Conservation (phyloP, 2,113 vertebrate species). For the Prietella phreatophila region DNA sequence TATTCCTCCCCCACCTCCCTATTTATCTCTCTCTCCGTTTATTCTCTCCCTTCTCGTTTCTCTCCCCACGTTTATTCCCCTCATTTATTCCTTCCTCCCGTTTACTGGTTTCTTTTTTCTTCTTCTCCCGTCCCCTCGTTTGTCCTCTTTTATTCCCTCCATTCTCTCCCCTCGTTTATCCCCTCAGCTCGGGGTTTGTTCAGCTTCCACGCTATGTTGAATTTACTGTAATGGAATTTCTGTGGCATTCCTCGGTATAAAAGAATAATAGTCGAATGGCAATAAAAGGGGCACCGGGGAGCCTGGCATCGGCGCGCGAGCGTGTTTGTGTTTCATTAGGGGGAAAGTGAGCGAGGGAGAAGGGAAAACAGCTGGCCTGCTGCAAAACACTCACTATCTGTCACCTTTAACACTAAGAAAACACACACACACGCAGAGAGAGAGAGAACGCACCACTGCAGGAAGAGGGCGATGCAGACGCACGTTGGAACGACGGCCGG, state of each 20-base stretch:
- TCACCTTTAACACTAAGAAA: conserved; percentile 44
- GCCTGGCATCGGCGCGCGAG: conserved; percentile 36
- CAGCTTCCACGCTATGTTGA: neutral
- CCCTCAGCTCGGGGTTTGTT: conserved; percentile 22
- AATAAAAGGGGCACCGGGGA: conserved; percentile 49
- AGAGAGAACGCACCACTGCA: conserved; percentile 47
- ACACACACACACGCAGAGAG: conserved; percentile 6
- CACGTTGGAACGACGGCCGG: conserved; percentile 31
- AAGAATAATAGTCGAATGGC: conserved; percentile 46
- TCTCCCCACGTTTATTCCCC: neutral
- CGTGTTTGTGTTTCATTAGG: conserved; percentile 51
- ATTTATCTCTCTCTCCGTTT: neutral
- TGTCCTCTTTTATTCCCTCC: neutral
- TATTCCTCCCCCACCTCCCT: no score
- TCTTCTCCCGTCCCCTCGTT: neutral
- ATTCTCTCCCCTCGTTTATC: neutral
- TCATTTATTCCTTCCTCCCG: neutral
- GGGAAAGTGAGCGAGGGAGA: conserved; percentile 44
- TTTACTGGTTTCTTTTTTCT: no score
- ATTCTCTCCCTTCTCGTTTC: neutral
- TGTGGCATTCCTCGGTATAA: conserved; percentile 48
- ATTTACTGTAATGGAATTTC: conserved; percentile 35
- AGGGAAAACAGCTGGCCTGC: conserved; percentile 44
- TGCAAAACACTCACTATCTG: conserved; percentile 46
- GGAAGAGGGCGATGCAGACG: conserved; percentile 49